Conservation (phyloP, 2,113 vertebrate species). For the Nestor notabilis region DNA sequence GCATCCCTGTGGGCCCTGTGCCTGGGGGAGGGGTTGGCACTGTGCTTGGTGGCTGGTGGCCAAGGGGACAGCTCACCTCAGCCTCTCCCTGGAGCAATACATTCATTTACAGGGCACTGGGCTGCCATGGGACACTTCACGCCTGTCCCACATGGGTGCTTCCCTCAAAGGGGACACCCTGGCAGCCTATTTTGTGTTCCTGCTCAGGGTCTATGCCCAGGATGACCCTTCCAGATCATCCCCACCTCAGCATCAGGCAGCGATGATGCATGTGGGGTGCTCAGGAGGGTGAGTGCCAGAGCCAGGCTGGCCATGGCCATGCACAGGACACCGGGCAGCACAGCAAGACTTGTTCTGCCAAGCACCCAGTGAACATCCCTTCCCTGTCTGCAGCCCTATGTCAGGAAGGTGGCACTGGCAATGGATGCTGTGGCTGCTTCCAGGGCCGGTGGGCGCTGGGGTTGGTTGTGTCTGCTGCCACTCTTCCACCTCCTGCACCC, state of each 20-base stretch:
- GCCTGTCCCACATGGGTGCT: rapidly evolving
- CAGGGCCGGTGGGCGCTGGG: neutral
- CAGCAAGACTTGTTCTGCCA: neutral
- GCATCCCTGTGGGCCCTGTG: rapidly evolving
- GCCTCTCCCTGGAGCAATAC: rapidly evolving
- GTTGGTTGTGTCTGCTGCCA: neutral
- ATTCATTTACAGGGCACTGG: rapidly evolving
- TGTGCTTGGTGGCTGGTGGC: rapidly evolving
- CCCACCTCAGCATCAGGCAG: rapidly evolving
- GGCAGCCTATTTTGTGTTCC: rapidly evolving
- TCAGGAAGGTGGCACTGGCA: neutral
- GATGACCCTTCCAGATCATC: rapidly evolving
- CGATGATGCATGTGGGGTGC: neutral
- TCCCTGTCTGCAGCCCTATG: neutral
- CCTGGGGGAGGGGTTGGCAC: neutral
- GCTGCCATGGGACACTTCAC: rapidly evolving
- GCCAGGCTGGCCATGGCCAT: rapidly evolving
- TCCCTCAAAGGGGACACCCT: rapidly evolving
- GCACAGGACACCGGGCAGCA: neutral
- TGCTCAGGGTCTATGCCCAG: rapidly evolving
- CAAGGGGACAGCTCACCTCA: rapidly evolving
- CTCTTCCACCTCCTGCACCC: neutral
- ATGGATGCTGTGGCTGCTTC: neutral
- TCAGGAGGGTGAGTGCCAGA: rapidly evolving
- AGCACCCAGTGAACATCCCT: neutral